These are phyloP conservation scores for Enoplolaimus lenunculus DNA, from an alignment of 2,888 invertebrate genomes.

Conservation along the genomic window DNA sequence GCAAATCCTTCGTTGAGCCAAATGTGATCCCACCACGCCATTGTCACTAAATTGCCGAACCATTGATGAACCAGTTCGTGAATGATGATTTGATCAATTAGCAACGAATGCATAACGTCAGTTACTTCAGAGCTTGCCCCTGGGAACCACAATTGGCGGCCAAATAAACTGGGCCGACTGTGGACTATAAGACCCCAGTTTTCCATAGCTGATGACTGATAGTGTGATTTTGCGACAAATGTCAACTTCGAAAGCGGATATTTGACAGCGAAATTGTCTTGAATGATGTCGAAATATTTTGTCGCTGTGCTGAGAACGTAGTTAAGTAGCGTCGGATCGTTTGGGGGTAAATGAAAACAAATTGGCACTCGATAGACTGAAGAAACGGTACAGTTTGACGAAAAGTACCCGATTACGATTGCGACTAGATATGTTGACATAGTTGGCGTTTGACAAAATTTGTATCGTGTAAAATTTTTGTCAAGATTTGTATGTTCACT, in stretches of 20 bases:
- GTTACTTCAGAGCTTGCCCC: not conserved
- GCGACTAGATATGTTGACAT: constrained; percentile 44
- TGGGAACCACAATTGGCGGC: not conserved
- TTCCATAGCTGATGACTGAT: constrained; percentile 45
- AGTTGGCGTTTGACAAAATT: constrained; percentile 34
- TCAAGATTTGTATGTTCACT: not conserved
- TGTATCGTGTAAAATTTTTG: not conserved
- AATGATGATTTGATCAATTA: constrained; percentile 35
- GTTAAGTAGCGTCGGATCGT: constrained; percentile 25
- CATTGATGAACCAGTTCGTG: constrained; percentile 45
- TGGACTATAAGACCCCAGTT: constrained; percentile 44
- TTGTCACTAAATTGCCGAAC: constrained; percentile 41
- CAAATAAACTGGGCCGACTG: constrained; percentile 33
- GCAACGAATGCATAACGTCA: not conserved
- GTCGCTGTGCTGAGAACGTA: constrained; percentile 27
- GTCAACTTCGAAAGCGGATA: constrained; percentile 40
- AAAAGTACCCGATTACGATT: constrained; percentile 33
- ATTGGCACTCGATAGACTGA: constrained; percentile 2
- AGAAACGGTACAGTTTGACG: constrained; percentile 14
- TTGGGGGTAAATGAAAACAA: constrained; percentile 1
- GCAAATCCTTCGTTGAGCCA: constrained; percentile 43
- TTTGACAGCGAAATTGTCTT: constrained; percentile 32
- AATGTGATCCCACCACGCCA: constrained; percentile 38
- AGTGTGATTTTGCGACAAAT: constrained; percentile 43
- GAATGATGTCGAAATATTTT: constrained; percentile 32